These are phyloP conservation scores for Acipenser ruthenus DNA, from an alignment of 2,797 vertebrate species.

Conservation along the genomic window DNA sequence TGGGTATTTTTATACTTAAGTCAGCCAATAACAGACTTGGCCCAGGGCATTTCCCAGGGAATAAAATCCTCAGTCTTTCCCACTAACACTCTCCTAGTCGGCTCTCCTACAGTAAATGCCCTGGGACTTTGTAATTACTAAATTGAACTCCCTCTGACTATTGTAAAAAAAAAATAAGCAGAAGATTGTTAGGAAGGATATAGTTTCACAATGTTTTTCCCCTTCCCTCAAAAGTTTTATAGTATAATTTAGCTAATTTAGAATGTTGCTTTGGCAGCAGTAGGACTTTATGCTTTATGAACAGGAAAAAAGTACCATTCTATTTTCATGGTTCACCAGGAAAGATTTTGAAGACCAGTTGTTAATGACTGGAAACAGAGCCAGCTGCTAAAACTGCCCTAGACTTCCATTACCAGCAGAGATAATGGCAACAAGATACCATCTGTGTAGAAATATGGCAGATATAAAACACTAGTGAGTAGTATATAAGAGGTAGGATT, in stretches of 20 bases:
- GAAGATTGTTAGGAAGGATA: background rate
- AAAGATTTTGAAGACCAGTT: constrained; percentile 21
- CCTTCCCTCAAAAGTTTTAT: constrained; percentile 12
- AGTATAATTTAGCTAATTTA: background rate
- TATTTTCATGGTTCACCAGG: constrained; percentile 44
- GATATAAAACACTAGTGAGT: background rate
- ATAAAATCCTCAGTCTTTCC: too few relatives aligned
- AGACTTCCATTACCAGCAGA: constrained; percentile 29
- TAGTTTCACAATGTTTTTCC: constrained; percentile 7
- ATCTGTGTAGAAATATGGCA: constrained; percentile 25
- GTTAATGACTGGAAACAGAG: constrained; percentile 3
- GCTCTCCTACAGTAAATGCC: too few relatives aligned
- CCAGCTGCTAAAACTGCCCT: constrained; percentile 20
- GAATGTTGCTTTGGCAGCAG: constrained; percentile 10
- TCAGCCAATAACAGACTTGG: too few relatives aligned
- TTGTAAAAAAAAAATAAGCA: too few relatives aligned
- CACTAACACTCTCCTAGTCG: too few relatives aligned
- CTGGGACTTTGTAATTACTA: too few relatives aligned
- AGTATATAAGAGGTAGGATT: background rate
- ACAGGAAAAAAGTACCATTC: constrained; percentile 11
- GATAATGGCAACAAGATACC: constrained; percentile 28
- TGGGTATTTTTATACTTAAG: too few relatives aligned
- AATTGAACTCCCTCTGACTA: too few relatives aligned
- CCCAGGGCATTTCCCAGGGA: too few relatives aligned
- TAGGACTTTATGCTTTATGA: constrained; percentile 6